Conservation (phyloP, 1,140 invertebrate genomes). For the Trissolcus basalis region DNA sequence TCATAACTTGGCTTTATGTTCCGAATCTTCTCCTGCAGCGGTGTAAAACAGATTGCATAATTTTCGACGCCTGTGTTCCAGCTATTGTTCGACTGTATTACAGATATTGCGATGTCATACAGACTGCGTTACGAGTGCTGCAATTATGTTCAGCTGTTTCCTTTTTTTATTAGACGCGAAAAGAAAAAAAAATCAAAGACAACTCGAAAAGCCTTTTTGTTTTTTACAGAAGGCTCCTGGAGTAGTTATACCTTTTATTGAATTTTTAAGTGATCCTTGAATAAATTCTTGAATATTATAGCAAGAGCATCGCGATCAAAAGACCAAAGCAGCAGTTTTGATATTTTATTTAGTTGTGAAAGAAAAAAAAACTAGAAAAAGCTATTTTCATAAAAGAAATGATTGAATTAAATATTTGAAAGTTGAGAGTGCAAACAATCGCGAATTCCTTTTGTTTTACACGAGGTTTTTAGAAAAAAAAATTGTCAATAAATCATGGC, state of each 20-base stretch:
- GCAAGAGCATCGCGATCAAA: slow-evolving; percentile 20
- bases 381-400: too few relatives aligned
- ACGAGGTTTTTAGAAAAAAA: too few relatives aligned
- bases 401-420: too few relatives aligned
- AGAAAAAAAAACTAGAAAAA: too few relatives aligned
- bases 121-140: too few relatives aligned
- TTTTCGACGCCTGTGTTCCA: slow-evolving; percentile 29
- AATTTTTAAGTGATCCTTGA: slow-evolving; percentile 25
- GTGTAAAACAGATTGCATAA: slow-evolving; percentile 50
- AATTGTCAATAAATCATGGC: too few relatives aligned
- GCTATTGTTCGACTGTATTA: slow-evolving; percentile 29
- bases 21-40: slow-evolving; percentile 27
- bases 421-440: too few relatives aligned
- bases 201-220: too few relatives aligned
- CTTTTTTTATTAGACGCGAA: background rate
- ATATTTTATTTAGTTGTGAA: too few relatives aligned
- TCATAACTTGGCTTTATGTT: slow-evolving; percentile 28
- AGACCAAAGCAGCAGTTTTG: slow-evolving; percentile 6
- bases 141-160: slow-evolving; percentile 5
- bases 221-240: slow-evolving; percentile 20
- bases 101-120: slow-evolving; percentile 20
- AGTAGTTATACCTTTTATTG: background rate
- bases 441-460: too few relatives aligned
- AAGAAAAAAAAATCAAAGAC: too few relatives aligned
- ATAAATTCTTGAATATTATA: slow-evolving; percentile 38